Conservation (phyloP, 2,113 vertebrate species). For the Thalassoma bifasciatum region DNA sequence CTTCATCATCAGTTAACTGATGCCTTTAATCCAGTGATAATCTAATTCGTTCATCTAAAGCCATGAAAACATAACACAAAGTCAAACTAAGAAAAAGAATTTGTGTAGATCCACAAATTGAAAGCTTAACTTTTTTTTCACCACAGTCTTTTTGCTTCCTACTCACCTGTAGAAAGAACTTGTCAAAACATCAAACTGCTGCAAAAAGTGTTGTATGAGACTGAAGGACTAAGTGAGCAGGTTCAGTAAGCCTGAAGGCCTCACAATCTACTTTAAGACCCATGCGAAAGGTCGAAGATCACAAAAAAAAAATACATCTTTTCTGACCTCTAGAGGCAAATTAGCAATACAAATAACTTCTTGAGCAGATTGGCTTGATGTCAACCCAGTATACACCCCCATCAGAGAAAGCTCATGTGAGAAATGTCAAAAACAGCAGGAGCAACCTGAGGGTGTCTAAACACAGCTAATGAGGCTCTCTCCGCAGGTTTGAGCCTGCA, state of each 20-base stretch:
- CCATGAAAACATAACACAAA: too few species aligned
- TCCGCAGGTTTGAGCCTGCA: background rate
- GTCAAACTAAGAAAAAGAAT: too few species aligned
- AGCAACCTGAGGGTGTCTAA: slow-evolving; percentile 14
- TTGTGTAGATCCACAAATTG: too few species aligned
- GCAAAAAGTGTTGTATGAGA: background rate
- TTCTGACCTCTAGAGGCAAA: too few species aligned
- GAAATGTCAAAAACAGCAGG: slow-evolving; percentile 8
- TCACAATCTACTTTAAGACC: background rate
- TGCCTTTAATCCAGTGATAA: too few species aligned
- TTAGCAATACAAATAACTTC: background rate
- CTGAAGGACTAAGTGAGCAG: background rate
- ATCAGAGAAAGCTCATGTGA: background rate
- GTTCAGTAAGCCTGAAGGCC: background rate
- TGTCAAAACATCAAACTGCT: background rate
- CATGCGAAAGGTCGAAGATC: background rate
- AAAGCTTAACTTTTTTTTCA: too few species aligned
- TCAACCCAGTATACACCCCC: background rate
- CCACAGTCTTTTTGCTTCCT: too few species aligned
- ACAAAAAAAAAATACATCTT: background rate
- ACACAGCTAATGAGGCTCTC: slow-evolving; percentile 14
- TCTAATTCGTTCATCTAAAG: too few species aligned
- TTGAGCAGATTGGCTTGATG: background rate
- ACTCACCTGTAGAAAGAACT: background rate
- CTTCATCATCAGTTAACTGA: too few species aligned